Conservation (phyloP, 1,140 invertebrate genomes). For the Leptestheria dahalacensis region DNA sequence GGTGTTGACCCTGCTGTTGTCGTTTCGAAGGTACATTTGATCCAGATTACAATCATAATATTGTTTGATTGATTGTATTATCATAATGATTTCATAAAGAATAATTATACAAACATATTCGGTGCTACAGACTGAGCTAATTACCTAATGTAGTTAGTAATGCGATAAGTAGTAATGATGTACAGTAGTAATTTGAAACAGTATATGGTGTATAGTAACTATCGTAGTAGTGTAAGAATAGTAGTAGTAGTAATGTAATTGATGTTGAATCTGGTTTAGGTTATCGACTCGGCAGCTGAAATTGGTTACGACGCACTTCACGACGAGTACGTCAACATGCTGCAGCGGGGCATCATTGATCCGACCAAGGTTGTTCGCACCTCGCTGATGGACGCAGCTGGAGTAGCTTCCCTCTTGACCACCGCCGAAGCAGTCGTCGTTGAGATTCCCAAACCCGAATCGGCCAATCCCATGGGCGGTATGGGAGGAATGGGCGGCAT, state of each 20-base stretch:
- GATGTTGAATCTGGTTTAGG: no score
- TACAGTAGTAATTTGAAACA: no score
- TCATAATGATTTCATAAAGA: no score
- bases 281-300: slow-evolving; percentile 47
- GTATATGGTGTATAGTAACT: no score
- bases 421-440: slow-evolving; percentile 96
- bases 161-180: no score
- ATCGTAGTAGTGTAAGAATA: no score
- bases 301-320: slow-evolving; percentile 93
- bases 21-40: slow-evolving; percentile 74
- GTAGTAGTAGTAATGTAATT: no score
- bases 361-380: slow-evolving; percentile 97
- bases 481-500: slow-evolving; percentile 43
- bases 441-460: slow-evolving; percentile 74
- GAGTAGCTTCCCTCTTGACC: slow-evolving; percentile 90
- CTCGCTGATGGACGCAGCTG: slow-evolving; percentile 90
- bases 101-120: no score
- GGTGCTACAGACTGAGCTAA: no score
- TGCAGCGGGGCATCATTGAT: slow-evolving; percentile 95
- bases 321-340: slow-evolving; percentile 89
- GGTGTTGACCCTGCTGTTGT: slow-evolving; percentile 92
- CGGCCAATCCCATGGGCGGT: slow-evolving; percentile 22
- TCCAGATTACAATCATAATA: no score
- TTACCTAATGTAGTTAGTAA: no score
- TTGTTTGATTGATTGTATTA: no score